phyloP scores from a whole-genome alignment of 2,113 vertebrate genomes.

The Myiopsitta monachus region DNA sequence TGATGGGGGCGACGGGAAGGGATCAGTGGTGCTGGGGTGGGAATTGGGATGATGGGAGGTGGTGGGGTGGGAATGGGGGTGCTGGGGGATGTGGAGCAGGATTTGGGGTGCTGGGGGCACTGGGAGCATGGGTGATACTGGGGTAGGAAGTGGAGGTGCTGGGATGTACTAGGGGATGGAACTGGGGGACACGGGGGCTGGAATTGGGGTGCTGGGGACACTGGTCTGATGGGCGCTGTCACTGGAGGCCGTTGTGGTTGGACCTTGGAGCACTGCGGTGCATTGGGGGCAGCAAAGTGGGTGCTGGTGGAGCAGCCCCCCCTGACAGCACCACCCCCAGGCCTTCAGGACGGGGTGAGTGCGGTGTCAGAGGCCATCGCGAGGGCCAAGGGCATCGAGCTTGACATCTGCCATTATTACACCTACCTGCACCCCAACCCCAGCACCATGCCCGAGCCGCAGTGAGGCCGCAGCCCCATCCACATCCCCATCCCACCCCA shows the following conservation, averaged over 20 bases:
- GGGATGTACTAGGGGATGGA: too few relatives aligned
- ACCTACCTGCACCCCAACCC: conserved; percentile 4
- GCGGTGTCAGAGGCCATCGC: neutral
- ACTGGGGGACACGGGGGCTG: too few relatives aligned
- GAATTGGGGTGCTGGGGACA: neutral
- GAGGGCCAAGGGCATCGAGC: neutral
- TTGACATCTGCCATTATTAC: neutral
- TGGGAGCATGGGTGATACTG: too few relatives aligned
- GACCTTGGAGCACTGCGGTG: neutral
- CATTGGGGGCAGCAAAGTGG: neutral
- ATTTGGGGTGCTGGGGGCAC: too few relatives aligned
- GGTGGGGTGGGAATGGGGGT: too few relatives aligned
- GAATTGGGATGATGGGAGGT: too few relatives aligned
- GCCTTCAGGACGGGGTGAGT: neutral
- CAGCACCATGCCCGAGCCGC: neutral
- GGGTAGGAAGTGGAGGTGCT: too few relatives aligned
- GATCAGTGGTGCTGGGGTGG: too few relatives aligned
- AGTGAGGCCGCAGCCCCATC: neutral
- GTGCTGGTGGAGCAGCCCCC: neutral
- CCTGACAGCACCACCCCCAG: neutral
- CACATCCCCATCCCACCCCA: too few relatives aligned
- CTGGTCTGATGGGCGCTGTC: neutral
- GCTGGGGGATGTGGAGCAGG: neutral
- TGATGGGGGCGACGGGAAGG: neutral
- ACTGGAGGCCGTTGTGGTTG: neutral